Percentiles rank a stretch among this genome's conserved stretches.
phyloP scores from a whole-genome alignment of 2,888 invertebrate genomes.

The Parnassius smintheus region DNA sequence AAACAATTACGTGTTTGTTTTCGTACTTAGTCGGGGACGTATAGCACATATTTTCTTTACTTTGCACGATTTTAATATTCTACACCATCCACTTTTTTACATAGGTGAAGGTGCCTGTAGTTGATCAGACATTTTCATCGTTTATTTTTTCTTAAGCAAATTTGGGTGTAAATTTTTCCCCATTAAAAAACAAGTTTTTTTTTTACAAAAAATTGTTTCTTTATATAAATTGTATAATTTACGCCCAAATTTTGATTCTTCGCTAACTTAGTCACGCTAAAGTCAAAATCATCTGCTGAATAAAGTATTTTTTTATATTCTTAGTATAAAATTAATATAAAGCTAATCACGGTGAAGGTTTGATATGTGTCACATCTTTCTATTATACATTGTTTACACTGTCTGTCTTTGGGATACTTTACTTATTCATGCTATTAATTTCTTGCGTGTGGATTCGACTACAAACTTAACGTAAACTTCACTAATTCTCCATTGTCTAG shows the following conservation, averaged over 20 bases:
- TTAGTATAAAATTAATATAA: slow-evolving; percentile 40
- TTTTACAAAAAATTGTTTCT: too few relatives aligned
- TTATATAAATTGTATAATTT: slow-evolving; percentile 6
- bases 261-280: slow-evolving; percentile 15
- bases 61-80: slow-evolving; percentile 63
- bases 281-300: slow-evolving; percentile 24
- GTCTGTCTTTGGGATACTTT: slow-evolving; percentile 43
- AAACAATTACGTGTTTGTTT: slow-evolving; percentile 30
- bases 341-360: slow-evolving; percentile 76
- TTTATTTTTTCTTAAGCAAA: slow-evolving; percentile 1
- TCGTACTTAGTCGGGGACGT: slow-evolving; percentile 52
- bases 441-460: slow-evolving; percentile 12
- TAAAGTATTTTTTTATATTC: slow-evolving; percentile 27
- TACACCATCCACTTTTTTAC: slow-evolving; percentile 45
- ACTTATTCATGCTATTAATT: slow-evolving; percentile 11
- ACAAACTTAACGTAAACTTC: not conserved
- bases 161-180: slow-evolving; percentile 15
- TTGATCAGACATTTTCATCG: slow-evolving; percentile 12
- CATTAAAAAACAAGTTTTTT: too few relatives aligned
- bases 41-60: slow-evolving; percentile 57
- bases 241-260: slow-evolving; percentile 7
- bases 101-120: slow-evolving; percentile 59
- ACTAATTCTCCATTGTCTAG: slow-evolving; percentile 1
- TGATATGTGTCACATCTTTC: slow-evolving; percentile 60
- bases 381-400: slow-evolving; percentile 37